Percentiles rank a stretch among this genome's conserved stretches.
Evolutionary conservation across 2,888 invertebrate species (phyloP).

Genomic region (Ypsolopha sequella): DNA sequence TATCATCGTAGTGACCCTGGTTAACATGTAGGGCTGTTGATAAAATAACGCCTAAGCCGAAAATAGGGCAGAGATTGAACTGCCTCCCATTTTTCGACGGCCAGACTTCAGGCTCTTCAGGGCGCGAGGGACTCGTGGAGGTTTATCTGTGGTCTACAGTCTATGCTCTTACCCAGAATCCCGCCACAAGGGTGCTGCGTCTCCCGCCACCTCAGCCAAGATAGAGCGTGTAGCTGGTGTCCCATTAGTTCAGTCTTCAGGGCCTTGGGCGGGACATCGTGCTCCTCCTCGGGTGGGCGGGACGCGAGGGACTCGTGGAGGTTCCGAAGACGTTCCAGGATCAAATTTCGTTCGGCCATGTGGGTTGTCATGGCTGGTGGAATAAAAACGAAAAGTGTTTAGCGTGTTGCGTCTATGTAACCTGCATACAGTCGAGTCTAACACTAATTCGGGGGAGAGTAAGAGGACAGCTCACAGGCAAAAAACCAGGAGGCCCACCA

Average conservation of each 20-base stretch:
- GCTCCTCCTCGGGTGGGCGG: conserved; percentile 73
- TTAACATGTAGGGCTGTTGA: too few relatives aligned
- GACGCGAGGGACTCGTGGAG: conserved; percentile 78
- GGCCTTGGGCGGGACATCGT: conserved; percentile 72
- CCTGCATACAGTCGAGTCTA: too few relatives aligned
- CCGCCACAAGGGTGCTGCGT: conserved; percentile 88
- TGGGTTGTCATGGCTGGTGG: conserved; percentile 75
- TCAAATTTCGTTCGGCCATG: conserved; percentile 75
- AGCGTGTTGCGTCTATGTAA: too few relatives aligned
- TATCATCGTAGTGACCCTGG: too few relatives aligned
- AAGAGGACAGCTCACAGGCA: too few relatives aligned
- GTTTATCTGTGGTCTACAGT: neutral
- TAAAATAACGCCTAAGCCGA: too few relatives aligned
- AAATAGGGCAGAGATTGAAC: too few relatives aligned
- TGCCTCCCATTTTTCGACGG: too few relatives aligned
- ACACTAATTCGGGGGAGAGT: too few relatives aligned
- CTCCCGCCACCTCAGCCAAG: conserved; percentile 93
- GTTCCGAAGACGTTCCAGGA: conserved; percentile 78
- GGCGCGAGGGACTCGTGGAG: too few relatives aligned
- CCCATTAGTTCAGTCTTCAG: conserved; percentile 78
- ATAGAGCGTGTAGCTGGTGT: conserved; percentile 88
- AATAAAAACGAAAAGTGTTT: neutral
- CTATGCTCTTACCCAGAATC: conserved; percentile 74
- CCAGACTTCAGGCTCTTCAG: too few relatives aligned
- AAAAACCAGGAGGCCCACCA: too few relatives aligned